A percentile compares a stretch with the other conserved stretches of the same genome.
Conservation (phyloP, 2,797 vertebrate genomes). For the Myripristis murdjan region DNA sequence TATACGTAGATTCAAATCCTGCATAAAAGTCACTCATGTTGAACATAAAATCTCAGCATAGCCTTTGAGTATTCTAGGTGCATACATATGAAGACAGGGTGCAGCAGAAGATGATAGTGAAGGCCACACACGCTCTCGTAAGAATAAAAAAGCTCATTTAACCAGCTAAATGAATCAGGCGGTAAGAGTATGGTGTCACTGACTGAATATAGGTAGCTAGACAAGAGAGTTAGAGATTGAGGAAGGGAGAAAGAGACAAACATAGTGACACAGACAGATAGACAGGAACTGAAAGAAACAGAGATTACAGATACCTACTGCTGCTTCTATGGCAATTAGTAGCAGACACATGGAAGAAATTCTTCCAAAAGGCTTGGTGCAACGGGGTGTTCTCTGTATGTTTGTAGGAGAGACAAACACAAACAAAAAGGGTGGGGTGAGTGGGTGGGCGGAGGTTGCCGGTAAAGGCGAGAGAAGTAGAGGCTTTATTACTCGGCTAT, state of each 20-base stretch:
- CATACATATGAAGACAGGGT: conserved; percentile 14
- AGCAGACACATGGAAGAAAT: conserved; percentile 40
- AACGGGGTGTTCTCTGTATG: not conserved
- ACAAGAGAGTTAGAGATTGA: not conserved
- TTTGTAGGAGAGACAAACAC: conserved; percentile 8
- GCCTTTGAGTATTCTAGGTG: conserved; percentile 15
- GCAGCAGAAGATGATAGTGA: conserved; percentile 8
- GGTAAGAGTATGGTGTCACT: conserved; percentile 50
- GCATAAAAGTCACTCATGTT: conserved; percentile 27
- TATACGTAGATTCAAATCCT: conserved; percentile 37
- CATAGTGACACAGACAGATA: not conserved
- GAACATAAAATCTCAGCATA: conserved; percentile 21
- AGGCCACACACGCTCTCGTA: conserved; percentile 38
- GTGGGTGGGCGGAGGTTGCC: not conserved
- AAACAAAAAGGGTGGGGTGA: conserved; percentile 42
- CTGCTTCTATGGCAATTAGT: conserved; percentile 57
- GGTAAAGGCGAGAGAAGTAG: conserved; percentile 49
- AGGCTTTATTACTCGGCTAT: conserved; percentile 73
- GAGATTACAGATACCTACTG: conserved; percentile 40
- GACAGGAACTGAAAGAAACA: not conserved
- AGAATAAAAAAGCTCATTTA: conserved; percentile 51
- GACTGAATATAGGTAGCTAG: conserved; percentile 46
- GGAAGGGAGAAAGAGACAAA: not conserved
- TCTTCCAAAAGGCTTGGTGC: conserved; percentile 34
- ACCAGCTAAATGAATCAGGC: conserved; percentile 73